Evolutionary conservation across 2,888 invertebrate species (phyloP), one percentile per base, ranked within the genome.

Genomic region (Drosophila flavopinicola): DNA sequence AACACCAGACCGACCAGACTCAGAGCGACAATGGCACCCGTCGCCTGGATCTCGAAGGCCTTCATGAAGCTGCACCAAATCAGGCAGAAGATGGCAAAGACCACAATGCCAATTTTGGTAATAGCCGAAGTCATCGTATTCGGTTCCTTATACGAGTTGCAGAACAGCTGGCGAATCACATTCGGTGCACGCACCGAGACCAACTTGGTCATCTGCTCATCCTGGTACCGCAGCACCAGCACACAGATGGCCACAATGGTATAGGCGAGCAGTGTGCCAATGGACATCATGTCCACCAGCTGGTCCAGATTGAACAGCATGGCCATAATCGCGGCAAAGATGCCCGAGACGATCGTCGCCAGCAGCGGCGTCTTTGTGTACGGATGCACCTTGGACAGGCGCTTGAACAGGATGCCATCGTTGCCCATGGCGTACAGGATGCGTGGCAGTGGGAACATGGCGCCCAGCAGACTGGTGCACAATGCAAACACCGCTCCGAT

Each of bases 261-360:
- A 90, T 98, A 98, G 0, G 97, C 97, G 49, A 97, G 92, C 1
- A 97, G 92, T 0, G 97, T 97, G 9, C 97, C 97, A 78, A 98
- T 98, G 6, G 98, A 98, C 97, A 98, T 97, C 95, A 98, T 98
- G 87, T 98, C 97, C 65, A 98, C 97, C 57, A 98, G 92, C 88
- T 98, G 97, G 65, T 96, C 94, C 63, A 98, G 92, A 91, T 98
- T 95, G 90, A 98, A 97, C n/a, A 98, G 89, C 0, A 96, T 92
- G 0, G 98, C 96, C 95, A 98, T 96, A 3, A 95, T 54, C 15
- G 95, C 97, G 94, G 96, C 94, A 6, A 97, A 91, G 9, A 95
- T 69, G 13, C 97, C 97, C 24, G 96, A 95, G 0, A 96, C 68
- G 0, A 95, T 87, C 0, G 97, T 96, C 0, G 97, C 96, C 10